Evolutionary conservation across 2,888 invertebrate genomes (phyloP).

Genomic region (Drosophila testacea): DNA sequence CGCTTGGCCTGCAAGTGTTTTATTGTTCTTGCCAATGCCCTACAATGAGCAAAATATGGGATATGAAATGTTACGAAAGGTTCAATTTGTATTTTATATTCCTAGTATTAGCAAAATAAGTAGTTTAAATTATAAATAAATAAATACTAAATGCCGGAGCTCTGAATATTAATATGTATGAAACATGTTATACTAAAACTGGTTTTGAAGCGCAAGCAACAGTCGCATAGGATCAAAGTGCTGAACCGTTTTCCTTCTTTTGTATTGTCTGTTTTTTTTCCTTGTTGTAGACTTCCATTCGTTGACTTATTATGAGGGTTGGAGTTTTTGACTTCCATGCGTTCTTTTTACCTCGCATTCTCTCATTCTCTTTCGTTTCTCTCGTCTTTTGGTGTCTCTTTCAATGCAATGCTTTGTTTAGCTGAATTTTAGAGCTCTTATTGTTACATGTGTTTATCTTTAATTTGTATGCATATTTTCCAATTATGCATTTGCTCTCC

Average conservation of each 20-base stretch:
- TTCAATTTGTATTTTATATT: background rate
- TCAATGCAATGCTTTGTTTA: slow-evolving; percentile 75
- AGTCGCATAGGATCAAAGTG: slow-evolving; percentile 42
- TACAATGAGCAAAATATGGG: slow-evolving; percentile 26
- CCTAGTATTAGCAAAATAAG: background rate
- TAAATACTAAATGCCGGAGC: background rate
- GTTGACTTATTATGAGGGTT: slow-evolving; percentile 76
- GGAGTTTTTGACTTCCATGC: slow-evolving; percentile 73
- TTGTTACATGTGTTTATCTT: slow-evolving; percentile 75
- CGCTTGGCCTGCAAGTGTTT: slow-evolving; percentile 58
- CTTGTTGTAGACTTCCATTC: slow-evolving; percentile 72
- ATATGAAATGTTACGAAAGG: background rate
- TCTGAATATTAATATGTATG: background rate
- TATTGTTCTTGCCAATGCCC: slow-evolving; percentile 50
- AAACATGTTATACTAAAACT: slow-evolving; percentile 22
- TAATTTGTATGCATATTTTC: slow-evolving; percentile 71
- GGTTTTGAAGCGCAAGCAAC: slow-evolving; percentile 51
- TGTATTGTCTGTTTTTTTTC: slow-evolving; percentile 56
- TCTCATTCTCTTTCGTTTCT: slow-evolving; percentile 45
- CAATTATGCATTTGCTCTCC: slow-evolving; percentile 58
- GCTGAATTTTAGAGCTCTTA: slow-evolving; percentile 69
- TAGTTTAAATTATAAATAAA: background rate
- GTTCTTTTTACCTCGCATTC: slow-evolving; percentile 59
- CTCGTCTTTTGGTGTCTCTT: slow-evolving; percentile 51
- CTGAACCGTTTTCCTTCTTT: slow-evolving; percentile 53